A percentile compares a stretch with the other conserved stretches of the same genome.
Conservation (phyloP, 2,113 vertebrate genomes). For the Pangasianodon hypophthalmus region DNA sequence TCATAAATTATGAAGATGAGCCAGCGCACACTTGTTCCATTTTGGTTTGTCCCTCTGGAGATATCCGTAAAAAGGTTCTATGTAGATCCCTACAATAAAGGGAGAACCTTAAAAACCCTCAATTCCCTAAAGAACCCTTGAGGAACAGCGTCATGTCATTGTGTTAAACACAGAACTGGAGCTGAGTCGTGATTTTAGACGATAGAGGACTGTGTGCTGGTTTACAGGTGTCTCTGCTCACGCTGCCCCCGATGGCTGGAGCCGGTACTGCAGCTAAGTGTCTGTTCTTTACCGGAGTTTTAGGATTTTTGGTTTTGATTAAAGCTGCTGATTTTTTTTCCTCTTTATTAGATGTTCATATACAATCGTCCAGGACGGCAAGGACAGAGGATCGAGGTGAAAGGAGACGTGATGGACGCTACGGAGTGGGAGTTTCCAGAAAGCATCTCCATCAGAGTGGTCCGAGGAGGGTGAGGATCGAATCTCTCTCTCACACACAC, state of each 20-base stretch:
- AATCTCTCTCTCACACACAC: neutral
- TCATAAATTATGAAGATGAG: neutral
- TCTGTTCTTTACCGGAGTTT: neutral
- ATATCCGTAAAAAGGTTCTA: neutral
- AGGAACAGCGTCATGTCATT: neutral
- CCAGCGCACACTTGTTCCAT: neutral
- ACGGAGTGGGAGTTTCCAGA: slow-evolving; percentile 80
- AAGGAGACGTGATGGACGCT: slow-evolving; percentile 76
- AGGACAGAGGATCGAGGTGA: slow-evolving; percentile 81
- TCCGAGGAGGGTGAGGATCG: slow-evolving; percentile 86
- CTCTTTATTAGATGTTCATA: slow-evolving; percentile 79
- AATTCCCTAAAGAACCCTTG: neutral
- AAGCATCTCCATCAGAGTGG: slow-evolving; percentile 83
- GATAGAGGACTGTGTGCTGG: neutral
- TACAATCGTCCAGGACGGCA: slow-evolving; percentile 79
- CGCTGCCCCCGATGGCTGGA: neutral
- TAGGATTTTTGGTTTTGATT: neutral
- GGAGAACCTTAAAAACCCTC: neutral
- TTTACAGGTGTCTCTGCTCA: neutral
- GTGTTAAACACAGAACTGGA: neutral
- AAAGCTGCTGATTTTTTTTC: neutral
- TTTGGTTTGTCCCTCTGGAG: neutral
- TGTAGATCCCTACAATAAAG: neutral
- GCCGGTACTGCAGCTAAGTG: neutral
- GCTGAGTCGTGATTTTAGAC: neutral